Base-by-base conservation (phyloP, 2,888 invertebrate species). In the Drosophila anceps region DNA sequence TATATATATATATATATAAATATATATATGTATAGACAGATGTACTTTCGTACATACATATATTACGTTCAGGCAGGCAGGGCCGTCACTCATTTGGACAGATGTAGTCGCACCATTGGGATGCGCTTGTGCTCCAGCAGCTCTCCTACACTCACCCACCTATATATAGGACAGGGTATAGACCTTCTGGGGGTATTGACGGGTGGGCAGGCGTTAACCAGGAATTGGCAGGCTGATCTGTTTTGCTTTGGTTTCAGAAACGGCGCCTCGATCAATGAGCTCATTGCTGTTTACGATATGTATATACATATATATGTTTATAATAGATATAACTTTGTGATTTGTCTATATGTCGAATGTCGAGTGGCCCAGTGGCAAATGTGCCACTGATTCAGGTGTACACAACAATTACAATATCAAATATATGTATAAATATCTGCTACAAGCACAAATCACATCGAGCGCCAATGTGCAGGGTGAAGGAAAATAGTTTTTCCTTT, bases 261-360 rank as follows among this genome's bases (percentile, higher is more conserved):
- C 58, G 74, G 67, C 78, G 73, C 69, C 61, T 54, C 64, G 60
- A 79, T 82, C 82, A 76, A 73, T 82, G 86, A 82, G 86, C 84
- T 83, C 81, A 86, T 82, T 83, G 81, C 81, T 83, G 84, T 78
- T 75, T 67, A 71, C 72, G 62, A 69, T 73, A 50, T 70, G 46
- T 62, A 53, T 58, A 58, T 55, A 60, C n/a, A 37, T 39, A 57
- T 10, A 66, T 35, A 58, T 46, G 39, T 18, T n/a, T 39, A 35
- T 37, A 62, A n/a, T n/a, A n/a, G n/a, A n/a, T 51, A 57, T 46
- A 57, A 66, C 10, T 20, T 13, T 44, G 43, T 35, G 43, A 65
- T 31, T 51, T 65, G 43, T 65, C 35, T 65, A 13, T 29, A 13
- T 66, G 37, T 37, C 18, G 66, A 43, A 31, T 31, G 48, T 69